Conservation (phyloP, 2,113 vertebrate species). For the Harpagus bidentatus region DNA sequence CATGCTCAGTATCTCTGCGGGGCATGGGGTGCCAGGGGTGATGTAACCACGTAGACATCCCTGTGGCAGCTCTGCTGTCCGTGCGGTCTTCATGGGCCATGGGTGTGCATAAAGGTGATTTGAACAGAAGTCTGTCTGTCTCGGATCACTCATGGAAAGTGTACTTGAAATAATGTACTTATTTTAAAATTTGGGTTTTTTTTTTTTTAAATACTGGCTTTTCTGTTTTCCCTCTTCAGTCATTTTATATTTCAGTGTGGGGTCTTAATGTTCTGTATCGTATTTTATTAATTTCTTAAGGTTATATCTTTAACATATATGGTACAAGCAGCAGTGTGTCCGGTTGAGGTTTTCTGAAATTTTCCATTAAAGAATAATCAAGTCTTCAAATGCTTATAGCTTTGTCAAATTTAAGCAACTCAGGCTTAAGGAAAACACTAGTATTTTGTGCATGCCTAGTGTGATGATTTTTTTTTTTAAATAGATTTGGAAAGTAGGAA, state of each 20-base stretch:
- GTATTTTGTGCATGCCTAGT: background rate
- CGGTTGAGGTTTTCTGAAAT: background rate
- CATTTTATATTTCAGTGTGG: background rate
- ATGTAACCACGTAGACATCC: accelerated
- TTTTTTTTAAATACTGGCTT: background rate
- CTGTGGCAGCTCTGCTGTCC: background rate
- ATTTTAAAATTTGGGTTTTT: background rate
- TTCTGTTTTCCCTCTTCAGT: background rate
- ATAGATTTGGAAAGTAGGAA: background rate
- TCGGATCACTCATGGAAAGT: background rate
- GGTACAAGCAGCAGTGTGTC: background rate
- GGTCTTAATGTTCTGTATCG: background rate
- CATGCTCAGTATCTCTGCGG: accelerated
- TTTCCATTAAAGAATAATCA: background rate
- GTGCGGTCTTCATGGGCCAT: accelerated
- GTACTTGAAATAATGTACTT: background rate
- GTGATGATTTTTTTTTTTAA: background rate
- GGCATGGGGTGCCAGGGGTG: background rate
- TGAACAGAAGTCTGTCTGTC: background rate
- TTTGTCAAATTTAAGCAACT: background rate
- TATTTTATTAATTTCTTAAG: background rate
- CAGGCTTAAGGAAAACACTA: too few species aligned
- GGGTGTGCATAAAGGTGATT: accelerated
- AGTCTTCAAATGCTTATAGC: background rate
- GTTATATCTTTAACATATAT: background rate